phyloP scores from a whole-genome alignment of 2,113 vertebrate species.

The Dendropsophus ebraccatus region DNA sequence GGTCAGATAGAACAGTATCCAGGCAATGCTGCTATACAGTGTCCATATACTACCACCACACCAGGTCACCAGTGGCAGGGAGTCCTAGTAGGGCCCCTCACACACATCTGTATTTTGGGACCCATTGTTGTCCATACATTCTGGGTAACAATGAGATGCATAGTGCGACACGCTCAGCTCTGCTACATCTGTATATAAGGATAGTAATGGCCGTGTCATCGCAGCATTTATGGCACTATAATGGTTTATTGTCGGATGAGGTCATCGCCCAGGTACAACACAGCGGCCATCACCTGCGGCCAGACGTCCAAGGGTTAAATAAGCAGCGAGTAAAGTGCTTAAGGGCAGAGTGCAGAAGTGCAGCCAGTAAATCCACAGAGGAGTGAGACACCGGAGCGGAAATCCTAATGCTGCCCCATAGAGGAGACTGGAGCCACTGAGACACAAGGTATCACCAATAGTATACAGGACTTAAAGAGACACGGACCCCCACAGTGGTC shows the following conservation, averaged over 20 bases:
- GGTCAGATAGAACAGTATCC: background rate
- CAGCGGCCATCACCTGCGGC: too few relatives aligned
- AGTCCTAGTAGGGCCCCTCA: too few relatives aligned
- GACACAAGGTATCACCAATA: background rate
- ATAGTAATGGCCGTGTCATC: background rate
- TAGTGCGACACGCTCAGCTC: background rate
- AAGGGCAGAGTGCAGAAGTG: background rate
- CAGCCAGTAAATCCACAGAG: background rate
- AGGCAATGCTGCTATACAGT: background rate
- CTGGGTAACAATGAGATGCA: too few relatives aligned
- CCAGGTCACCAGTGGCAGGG: too few relatives aligned
- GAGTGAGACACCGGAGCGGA: background rate
- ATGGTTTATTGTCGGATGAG: background rate
- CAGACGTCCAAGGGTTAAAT: slow-evolving; percentile 2
- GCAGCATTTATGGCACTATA: background rate
- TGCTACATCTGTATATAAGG: background rate
- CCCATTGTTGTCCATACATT: too few relatives aligned
- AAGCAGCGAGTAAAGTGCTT: background rate
- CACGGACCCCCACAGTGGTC: background rate
- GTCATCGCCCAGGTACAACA: background rate
- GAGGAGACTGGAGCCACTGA: background rate
- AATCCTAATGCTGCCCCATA: background rate
- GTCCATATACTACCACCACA: background rate
- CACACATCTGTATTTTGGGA: too few relatives aligned
- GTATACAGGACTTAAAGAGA: background rate